Conservation (phyloP, 2,113 vertebrate genomes). For the Chloroceryle aenea region DNA sequence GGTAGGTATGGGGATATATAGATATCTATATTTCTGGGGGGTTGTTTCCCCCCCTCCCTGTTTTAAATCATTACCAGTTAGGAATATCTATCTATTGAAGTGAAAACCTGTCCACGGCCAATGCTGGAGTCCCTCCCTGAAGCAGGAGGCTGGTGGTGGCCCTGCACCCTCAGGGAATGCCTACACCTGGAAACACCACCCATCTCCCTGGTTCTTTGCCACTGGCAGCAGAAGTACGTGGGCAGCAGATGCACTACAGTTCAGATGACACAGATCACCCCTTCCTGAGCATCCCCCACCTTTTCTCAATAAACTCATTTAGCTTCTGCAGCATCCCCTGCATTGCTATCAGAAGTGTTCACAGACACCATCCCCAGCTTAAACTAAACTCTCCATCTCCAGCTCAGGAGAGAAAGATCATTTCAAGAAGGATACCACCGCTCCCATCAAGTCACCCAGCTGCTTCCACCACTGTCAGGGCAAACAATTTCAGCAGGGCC, state of each 20-base stretch:
- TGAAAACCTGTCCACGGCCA: rapidly evolving
- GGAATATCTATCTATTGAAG: background rate
- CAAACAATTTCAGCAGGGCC: too few relatives aligned
- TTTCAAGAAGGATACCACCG: rapidly evolving
- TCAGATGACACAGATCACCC: background rate
- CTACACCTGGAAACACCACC: background rate
- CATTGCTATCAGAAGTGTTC: too few relatives aligned
- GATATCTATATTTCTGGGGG: background rate
- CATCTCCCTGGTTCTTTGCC: rapidly evolving
- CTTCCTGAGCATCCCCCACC: background rate
- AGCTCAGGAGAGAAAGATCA: background rate
- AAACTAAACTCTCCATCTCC: background rate
- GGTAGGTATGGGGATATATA: too few relatives aligned
- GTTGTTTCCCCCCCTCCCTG: background rate
- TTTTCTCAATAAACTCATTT: rapidly evolving
- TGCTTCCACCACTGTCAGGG: background rate
- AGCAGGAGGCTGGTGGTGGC: background rate
- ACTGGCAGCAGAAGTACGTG: background rate
- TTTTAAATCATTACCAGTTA: rapidly evolving
- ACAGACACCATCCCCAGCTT: background rate
- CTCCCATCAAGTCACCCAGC: background rate
- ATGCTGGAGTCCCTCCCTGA: background rate
- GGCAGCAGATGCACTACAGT: background rate
- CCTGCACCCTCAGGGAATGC: too few relatives aligned
- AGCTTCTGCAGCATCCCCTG: background rate